Conservation (phyloP, 2,113 vertebrate genomes). For the Spilogale gracilis region DNA sequence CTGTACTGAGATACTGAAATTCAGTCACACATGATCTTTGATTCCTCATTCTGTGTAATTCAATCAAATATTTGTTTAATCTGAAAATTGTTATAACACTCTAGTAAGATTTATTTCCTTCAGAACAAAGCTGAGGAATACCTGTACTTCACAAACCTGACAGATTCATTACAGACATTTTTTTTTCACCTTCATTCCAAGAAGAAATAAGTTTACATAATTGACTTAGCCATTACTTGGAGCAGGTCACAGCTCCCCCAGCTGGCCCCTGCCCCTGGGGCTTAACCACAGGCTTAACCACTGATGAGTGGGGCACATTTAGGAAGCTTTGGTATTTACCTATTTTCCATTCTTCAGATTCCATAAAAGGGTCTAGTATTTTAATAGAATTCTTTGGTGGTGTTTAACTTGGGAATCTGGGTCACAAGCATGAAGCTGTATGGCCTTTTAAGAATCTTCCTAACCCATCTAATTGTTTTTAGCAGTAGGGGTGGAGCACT, state of each 20-base stretch:
- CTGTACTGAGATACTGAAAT: not conserved
- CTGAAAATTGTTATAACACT: constrained; percentile 28
- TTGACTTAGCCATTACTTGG: not conserved
- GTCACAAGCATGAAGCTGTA: not conserved
- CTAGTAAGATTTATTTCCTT: constrained; percentile 35
- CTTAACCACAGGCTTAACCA: not conserved
- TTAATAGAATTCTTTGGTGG: not conserved
- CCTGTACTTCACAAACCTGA: not conserved
- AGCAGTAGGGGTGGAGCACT: not conserved
- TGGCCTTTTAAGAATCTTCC: not conserved
- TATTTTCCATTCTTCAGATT: not conserved
- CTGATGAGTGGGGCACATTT: no score
- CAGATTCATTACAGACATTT: not conserved
- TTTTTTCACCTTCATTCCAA: not conserved
- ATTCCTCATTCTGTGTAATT: constrained; percentile 33
- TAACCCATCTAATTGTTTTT: not conserved
- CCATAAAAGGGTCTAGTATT: not conserved
- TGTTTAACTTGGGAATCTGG: not conserved
- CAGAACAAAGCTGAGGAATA: constrained; percentile 38
- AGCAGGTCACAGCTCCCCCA: not conserved
- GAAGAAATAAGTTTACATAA: not conserved
- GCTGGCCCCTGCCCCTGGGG: not conserved
- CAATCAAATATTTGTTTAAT: constrained; percentile 46
- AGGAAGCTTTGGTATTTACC: not conserved
- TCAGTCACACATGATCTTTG: not conserved